Evolutionary conservation across 2,113 vertebrate genomes (phyloP).

Genomic region (Spea multiplicata): DNA sequence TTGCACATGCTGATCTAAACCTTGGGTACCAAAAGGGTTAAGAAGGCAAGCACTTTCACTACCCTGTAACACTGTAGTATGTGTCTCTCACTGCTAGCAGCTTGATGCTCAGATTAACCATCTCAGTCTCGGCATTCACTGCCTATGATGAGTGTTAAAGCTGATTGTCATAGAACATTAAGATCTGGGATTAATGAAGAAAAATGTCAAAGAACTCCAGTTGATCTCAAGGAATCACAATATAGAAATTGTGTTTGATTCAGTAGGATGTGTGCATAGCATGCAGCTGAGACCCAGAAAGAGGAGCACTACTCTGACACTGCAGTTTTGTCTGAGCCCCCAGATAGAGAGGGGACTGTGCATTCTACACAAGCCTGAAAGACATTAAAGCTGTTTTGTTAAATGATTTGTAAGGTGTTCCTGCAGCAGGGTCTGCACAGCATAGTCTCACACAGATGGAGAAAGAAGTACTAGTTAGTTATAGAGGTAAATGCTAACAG

Average conservation of each 20-base stretch:
- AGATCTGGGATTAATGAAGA: neutral
- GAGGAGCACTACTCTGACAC: constrained; percentile 28
- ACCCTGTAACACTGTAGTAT: neutral
- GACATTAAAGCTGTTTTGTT: constrained; percentile 24
- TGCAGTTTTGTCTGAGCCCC: constrained; percentile 25
- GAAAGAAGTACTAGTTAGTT: neutral
- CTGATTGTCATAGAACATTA: neutral
- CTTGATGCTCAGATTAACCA: neutral
- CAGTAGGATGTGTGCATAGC: neutral
- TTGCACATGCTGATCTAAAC: too few relatives aligned
- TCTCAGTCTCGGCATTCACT: neutral
- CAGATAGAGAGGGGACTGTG: neutral
- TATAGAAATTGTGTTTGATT: too few relatives aligned
- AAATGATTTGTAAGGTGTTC: constrained; percentile 14
- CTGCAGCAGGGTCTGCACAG: neutral
- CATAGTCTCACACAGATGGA: neutral
- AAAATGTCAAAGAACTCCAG: neutral
- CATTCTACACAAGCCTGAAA: constrained; percentile 5
- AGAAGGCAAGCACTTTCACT: neutral
- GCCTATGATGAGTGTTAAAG: neutral
- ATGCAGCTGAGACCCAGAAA: neutral
- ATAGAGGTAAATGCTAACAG: constrained; percentile 5
- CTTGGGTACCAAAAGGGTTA: neutral
- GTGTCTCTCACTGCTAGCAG: neutral
- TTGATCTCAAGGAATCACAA: too few relatives aligned